These are phyloP conservation scores for Eulemur albifrons DNA, from an alignment of 2,797 vertebrate species.

Conservation along the genomic window DNA sequence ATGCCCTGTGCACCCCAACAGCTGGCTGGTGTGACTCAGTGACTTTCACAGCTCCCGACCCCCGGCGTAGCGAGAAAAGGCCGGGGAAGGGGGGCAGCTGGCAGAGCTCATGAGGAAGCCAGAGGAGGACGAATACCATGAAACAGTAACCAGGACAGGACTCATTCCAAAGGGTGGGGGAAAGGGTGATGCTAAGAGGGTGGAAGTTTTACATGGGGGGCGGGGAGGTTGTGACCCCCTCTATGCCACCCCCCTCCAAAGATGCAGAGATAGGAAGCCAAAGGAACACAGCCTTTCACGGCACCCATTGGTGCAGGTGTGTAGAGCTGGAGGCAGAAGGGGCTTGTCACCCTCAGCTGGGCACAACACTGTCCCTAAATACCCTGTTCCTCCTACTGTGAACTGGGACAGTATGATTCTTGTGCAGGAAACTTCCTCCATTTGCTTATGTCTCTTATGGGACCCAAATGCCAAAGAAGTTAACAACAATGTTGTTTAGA, in stretches of 20 bases:
- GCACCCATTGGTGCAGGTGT: no score
- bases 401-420: not conserved
- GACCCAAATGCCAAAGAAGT: not conserved
- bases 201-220: not conserved
- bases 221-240: not conserved
- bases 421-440: not conserved
- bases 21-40: not conserved
- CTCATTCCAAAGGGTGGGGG: not conserved
- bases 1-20: rapidly evolving
- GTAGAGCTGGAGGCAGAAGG: no score
- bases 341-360: not conserved
- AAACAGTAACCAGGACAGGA: not conserved
- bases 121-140: not conserved
- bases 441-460: not conserved
- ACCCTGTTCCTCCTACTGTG: not conserved
- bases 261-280: not conserved
- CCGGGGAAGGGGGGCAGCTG: not conserved
- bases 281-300: not conserved
- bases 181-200: not conserved
- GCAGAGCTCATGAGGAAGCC: not conserved
- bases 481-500: not conserved
- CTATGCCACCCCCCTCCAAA: not conserved
- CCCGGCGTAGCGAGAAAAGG: not conserved
- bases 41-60: not conserved
- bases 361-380: not conserved